These are phyloP conservation scores for Microchrysa polita DNA, from an alignment of 2,888 invertebrate genomes.

Conservation along the genomic window DNA sequence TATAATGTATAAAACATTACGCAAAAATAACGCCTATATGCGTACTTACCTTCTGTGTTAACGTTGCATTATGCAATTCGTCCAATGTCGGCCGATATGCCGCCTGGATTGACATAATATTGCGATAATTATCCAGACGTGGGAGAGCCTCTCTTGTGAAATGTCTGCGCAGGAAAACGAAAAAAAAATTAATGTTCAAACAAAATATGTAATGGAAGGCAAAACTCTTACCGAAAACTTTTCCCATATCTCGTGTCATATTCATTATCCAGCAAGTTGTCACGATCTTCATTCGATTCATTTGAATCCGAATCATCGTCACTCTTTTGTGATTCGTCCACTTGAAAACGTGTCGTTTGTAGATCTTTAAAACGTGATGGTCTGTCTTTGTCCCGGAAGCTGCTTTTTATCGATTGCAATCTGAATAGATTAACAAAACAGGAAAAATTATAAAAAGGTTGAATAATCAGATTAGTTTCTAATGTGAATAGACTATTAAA, in stretches of 20 bases:
- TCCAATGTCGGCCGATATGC: slow-evolving; percentile 88
- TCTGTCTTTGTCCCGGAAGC: slow-evolving; percentile 72
- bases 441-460: slow-evolving; percentile 13
- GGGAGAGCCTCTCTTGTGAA: slow-evolving; percentile 89
- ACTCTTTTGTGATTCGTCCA: slow-evolving; percentile 62
- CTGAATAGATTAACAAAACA: slow-evolving; percentile 51
- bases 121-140: slow-evolving; percentile 87
- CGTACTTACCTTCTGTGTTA: slow-evolving; percentile 77
- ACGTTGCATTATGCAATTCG: slow-evolving; percentile 85
- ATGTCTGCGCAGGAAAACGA: slow-evolving; percentile 68
- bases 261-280: slow-evolving; percentile 66
- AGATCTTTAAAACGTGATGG: slow-evolving; percentile 70
- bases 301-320: slow-evolving; percentile 63
- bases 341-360: slow-evolving; percentile 72
- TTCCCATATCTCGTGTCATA: slow-evolving; percentile 79
- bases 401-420: slow-evolving; percentile 68
- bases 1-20: too few relatives aligned
- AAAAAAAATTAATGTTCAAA: slow-evolving; percentile 6
- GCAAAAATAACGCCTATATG: too few relatives aligned
- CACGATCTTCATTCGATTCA: slow-evolving; percentile 64
- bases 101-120: slow-evolving; percentile 87
- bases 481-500: not conserved
- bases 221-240: slow-evolving; percentile 73
- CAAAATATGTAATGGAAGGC: not conserved
- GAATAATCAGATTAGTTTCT: not conserved